These are phyloP conservation scores for Phrynocephalus forsythii DNA, from an alignment of 2,797 vertebrate genomes.

Conservation along the genomic window DNA sequence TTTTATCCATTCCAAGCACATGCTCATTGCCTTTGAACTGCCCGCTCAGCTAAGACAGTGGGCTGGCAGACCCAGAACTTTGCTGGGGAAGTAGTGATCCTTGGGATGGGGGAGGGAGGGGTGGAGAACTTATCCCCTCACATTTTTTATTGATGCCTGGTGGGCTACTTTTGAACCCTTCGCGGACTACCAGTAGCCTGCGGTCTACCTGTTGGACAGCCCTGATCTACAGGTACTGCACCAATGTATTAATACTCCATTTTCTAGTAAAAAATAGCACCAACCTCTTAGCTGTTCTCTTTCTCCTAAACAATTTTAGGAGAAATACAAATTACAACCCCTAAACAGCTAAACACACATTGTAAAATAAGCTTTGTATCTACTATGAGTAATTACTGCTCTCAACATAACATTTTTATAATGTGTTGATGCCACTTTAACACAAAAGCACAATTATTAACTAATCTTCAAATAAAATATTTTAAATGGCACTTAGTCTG, in stretches of 20 bases:
- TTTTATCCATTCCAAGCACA: too few relatives aligned
- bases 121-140: too few relatives aligned
- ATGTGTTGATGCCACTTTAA: constrained; percentile 21
- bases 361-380: not conserved
- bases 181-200: too few relatives aligned
- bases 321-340: not conserved
- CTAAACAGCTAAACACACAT: not conserved
- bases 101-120: too few relatives aligned
- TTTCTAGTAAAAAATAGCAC: constrained; percentile 4
- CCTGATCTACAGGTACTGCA: not conserved
- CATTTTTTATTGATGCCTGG: too few relatives aligned
- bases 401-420: not conserved
- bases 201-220: too few relatives aligned
- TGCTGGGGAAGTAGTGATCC: too few relatives aligned
- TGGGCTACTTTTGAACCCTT: too few relatives aligned
- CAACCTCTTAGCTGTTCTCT: too few relatives aligned
- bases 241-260: not conserved
- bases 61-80: too few relatives aligned
- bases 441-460: fast-evolving
- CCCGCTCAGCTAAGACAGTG: too few relatives aligned
- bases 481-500: not conserved
- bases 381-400: not conserved
- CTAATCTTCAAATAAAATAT: not conserved
- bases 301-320: not conserved
- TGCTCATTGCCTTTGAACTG: too few relatives aligned